Base-by-base conservation (phyloP, 2,113 vertebrate species). In the Myxocyprinus asiaticus region DNA sequence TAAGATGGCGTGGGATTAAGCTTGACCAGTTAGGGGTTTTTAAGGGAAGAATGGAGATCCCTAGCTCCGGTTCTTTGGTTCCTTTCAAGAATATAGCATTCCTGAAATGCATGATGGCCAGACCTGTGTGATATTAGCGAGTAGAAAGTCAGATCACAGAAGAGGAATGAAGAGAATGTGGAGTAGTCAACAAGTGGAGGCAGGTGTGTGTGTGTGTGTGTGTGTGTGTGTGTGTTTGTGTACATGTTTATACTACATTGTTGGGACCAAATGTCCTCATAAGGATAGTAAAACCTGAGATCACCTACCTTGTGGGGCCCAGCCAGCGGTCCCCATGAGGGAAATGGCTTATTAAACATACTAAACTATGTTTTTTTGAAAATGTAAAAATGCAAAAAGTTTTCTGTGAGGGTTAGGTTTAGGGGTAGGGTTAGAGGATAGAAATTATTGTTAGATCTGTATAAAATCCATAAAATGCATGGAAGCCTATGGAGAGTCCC, bases 181-280 rank as follows among this genome's bases (percentile, higher is more conserved):
- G 22, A 82, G 72, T 42, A 33, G 68, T 53, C 45, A 65, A 79
- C 73, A 61, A 83, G 74, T 65, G 78, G 67, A 86, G 69, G 66
- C 86, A 91, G 88, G 87, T 89, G 64, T 58, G 22, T 48, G 14
- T 8, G 63, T 14, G 56, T 62, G 55, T 67, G 59, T 72, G 15
- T 66, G 42, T 45, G 14, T 59, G 56, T 58, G 80, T 15, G 44
- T 17, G 51, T 15, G 7, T 15, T 7, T 59, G 61, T 44, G 47
- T 59, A 50, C 14, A 9, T 64, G 45, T 56, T 67, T 56, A n/a
- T 67, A 33, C 43, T n/a, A n/a, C n/a, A n/a, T n/a, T n/a, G n/a
- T n/a, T n/a, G n/a, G n/a, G n/a, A n/a, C n/a, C n/a, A n/a, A n/a
- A n/a, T n/a, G n/a, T n/a, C n/a, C n/a, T n/a, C n/a, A n/a, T n/a